Base-by-base conservation (phyloP, 1,140 invertebrate genomes). In the Coenobita brevimanus region DNA sequence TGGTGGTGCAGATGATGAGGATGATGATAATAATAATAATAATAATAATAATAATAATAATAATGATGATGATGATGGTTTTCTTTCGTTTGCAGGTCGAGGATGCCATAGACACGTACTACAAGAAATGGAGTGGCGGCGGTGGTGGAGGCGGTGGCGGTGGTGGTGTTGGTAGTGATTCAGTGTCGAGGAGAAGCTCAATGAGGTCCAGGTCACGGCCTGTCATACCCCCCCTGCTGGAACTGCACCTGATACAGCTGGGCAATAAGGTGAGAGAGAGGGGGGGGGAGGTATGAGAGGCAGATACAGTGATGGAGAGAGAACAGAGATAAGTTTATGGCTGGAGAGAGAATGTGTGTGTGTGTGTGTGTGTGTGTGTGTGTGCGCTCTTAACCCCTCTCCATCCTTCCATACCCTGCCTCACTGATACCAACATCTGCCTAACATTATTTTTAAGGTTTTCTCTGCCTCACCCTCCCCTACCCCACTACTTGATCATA, bases 231-330 rank as follows among this genome's bases (percentile, higher is more conserved):
- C 84, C 84, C 0, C 50, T 87, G 0, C 76, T 87, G 10, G 84
- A 87, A 46, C 84, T 87, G 3, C 84, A 87, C 62, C 78, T 87
- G 6, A 87, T 87, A 33, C 84, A 87, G 36, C 50, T 87, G 0
- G 84, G 84, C 17, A 84, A 84, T 36, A 84, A 84, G 82, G 82
- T 84, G n/a, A n/a, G n/a, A 41, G 24, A 3, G 13, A 43, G 41
- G 43, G 30, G n/a, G 8, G 43, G 10, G 41, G 4, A 75, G 24
- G 0, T n/a, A 75, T n/a, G n/a, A n/a, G n/a, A n/a, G 30, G 67
- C 15, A 3, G 67, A 2, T 15, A 30, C 15, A 71, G 30, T 17
- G 1, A n/a, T 1, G 3, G 15, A n/a, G 67, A 30, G 1, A 30
- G 2, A 30, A 3, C 13, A 71, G 15, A 30, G 2, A 3, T 17